Evolutionary conservation across 2,888 invertebrate species (phyloP), one percentile per base, ranked within the genome.

Genomic region (Tetramorium bicarinatum): DNA sequence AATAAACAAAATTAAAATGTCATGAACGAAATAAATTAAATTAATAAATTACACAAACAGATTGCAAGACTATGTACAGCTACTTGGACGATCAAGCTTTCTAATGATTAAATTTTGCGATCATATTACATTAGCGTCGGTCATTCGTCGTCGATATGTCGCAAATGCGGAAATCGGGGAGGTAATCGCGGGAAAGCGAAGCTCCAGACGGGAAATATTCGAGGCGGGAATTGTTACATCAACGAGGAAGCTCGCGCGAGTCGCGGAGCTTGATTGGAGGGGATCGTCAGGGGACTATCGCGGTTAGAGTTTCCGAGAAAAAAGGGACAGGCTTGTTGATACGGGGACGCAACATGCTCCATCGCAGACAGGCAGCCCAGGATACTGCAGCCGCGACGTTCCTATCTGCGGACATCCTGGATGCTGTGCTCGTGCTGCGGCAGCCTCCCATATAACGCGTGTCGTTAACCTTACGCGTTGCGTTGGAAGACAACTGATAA

Each of bases 341-440:
- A 83, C 44, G 84, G 85, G 80, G 82, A 88, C 86, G 77, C 56
- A 66, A 44, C 56, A 34, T 38, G 21, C 34, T 34, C 44, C 41
- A 29, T 25, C 54, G 72, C 61, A 49, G 66, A 4, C 67, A 86
- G 86, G 87, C 88, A 61, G 84, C 61, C 88, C 90, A 89, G 90
- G 91, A 92, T 91, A 92, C 88, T 82, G 18, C 75, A 84, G 85
- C 41, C 61, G 47, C 90, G 90, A 87, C 89, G 84, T 86, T 82
- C 84, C 87, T 92, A 92, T 92, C 89, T 87, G 88, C 92, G 92
- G 92, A 92, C 91, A 92, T 92, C 92, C 92, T 91, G 91, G 88
- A 87, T 88, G 87, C 85, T 52, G 34, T 25, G 56, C 34, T 49
- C 21, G 8, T 13, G 18, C 15, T 54, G 54, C 85, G 75, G 56